Evolutionary conservation across 2,797 vertebrate species (phyloP).

Genomic region (Amphiprion clarkii): DNA sequence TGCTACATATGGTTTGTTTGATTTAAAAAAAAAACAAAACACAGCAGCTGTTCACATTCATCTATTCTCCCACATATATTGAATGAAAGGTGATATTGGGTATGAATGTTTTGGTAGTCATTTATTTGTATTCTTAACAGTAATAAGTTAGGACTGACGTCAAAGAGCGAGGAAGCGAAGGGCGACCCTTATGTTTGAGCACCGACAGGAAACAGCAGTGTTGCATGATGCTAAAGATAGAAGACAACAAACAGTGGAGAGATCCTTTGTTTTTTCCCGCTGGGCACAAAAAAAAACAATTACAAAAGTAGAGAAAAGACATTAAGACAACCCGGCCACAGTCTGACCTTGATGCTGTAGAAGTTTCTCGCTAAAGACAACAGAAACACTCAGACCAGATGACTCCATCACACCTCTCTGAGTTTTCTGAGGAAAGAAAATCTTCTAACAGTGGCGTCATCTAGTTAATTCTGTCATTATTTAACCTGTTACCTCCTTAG

Average conservation of each 20-base stretch:
- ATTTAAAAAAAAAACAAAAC: constrained; percentile 1
- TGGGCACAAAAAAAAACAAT: neutral
- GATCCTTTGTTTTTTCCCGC: neutral
- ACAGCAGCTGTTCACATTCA: constrained; percentile 1
- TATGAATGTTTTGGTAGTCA: neutral
- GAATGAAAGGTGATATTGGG: neutral
- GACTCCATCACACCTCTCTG: neutral
- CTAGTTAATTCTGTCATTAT: too few relatives aligned
- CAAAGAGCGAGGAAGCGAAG: constrained; percentile 15
- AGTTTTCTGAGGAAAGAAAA: neutral
- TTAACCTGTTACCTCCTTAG: too few relatives aligned
- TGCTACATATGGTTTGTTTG: constrained; percentile 1
- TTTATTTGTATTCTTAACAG: constrained; percentile 25
- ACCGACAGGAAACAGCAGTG: constrained; percentile 15
- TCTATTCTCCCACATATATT: constrained; percentile 18
- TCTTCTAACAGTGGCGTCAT: neutral
- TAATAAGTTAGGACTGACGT: constrained; percentile 11
- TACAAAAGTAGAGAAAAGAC: neutral
- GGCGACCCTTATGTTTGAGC: neutral
- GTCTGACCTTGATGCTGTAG: constrained; percentile 1
- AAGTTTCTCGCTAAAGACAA: neutral
- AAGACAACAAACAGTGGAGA: constrained; percentile 1
- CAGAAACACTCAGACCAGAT: neutral
- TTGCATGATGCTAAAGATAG: constrained; percentile 12
- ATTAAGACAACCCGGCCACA: neutral